Evolutionary conservation across 2,888 invertebrate species (phyloP).

Genomic region (Gari tellinella): DNA sequence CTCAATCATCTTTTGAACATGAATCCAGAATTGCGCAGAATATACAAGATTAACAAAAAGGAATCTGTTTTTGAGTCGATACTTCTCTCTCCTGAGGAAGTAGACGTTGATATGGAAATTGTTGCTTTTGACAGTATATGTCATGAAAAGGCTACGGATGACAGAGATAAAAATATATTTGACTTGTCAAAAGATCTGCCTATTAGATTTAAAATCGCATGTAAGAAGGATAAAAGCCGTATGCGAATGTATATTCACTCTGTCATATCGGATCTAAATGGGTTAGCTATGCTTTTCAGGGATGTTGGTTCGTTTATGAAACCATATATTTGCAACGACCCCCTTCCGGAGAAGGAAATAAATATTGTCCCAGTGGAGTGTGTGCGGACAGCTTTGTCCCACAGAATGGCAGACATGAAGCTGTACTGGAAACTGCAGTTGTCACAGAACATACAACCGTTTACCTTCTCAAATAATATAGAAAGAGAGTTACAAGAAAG

Average conservation of each 20-base stretch:
- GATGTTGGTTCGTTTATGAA: constrained; percentile 35
- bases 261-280: constrained; percentile 25
- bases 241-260: constrained; percentile 39
- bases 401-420: constrained; percentile 29
- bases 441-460: constrained; percentile 25
- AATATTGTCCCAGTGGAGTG: constrained; percentile 24
- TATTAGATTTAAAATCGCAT: constrained; percentile 37
- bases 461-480: constrained; percentile 17
- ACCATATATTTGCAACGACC: constrained; percentile 26
- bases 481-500: constrained; percentile 17
- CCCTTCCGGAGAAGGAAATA: constrained; percentile 30
- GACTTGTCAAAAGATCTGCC: constrained; percentile 39
- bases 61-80: constrained; percentile 19
- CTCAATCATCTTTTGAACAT: constrained; percentile 35
- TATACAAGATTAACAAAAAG: constrained; percentile 24
- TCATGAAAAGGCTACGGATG: constrained; percentile 16
- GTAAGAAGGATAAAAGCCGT: constrained; percentile 17
- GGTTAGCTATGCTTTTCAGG: constrained; percentile 31
- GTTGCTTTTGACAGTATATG: constrained; percentile 31
- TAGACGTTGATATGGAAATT: constrained; percentile 26
- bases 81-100: constrained; percentile 6
- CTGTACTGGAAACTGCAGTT: constrained; percentile 34
- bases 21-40: constrained; percentile 41
- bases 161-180: constrained; percentile 20
- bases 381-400: constrained; percentile 20